Evolutionary conservation across 2,113 vertebrate genomes (phyloP), one percentile per base, ranked within the genome.

Genomic region (Oncorhynchus gorbuscha): DNA sequence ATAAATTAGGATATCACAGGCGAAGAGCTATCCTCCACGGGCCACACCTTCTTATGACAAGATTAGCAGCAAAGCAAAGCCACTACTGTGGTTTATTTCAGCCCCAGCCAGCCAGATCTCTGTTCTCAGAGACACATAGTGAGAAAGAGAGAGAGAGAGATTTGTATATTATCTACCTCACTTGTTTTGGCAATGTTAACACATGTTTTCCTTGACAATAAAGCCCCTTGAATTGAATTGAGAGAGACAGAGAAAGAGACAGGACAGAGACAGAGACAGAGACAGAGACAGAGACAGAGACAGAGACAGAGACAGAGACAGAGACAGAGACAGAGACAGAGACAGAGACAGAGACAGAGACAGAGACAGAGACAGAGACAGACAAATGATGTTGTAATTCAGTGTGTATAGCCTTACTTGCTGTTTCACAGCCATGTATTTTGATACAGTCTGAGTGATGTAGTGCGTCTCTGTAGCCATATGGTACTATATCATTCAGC

Each of bases 1-100:
- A 92, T 91, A 92, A 92, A 92, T 91, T 88, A 90, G 89, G 87
- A 90, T 91, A 91, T 92, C 90, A 91, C 88, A 90, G 70, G 49
- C 78, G 76, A 84, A 77, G 79, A 91, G 89, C 89, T 81, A 87
- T 93, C 86, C 87, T 91, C 90, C 64, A 83, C 84, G 83, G 90
- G 88, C 86, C 77, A 84, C 86, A 91, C 87, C 90, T 89, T 90
- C 91, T 89, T 86, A 88, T 89, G 90, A 92, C 89, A 88, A 89
- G 88, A 92, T 92, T 92, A 92, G 89, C 86, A 85, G 89, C 86
- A 91, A 90, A 87, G 89, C 84, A 93, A 87, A 91, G 86, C 89
- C 88, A 89, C 89, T 88, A 89, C 87, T 82, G 79, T 85, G 87
- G 85, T 89, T 92, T 89, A 86, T 89, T 91, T 88, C 84, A 86